These are phyloP conservation scores for Ivindomyrus marchei DNA, from an alignment of 2,113 vertebrate species.

Conservation along the genomic window DNA sequence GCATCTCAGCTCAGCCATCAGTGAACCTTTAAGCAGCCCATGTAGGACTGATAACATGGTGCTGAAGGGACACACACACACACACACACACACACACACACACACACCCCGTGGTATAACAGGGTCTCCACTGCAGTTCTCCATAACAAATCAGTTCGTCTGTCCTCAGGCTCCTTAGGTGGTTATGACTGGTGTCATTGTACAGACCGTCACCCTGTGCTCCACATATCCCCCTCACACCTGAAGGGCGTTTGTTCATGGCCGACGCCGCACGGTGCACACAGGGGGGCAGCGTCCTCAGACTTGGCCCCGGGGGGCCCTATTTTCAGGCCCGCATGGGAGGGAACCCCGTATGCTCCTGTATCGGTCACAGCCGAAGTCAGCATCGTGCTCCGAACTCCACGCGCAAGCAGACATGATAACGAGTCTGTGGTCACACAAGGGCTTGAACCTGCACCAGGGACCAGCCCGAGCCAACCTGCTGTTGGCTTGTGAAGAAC, in stretches of 20 bases:
- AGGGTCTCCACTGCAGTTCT: background rate
- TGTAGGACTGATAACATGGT: background rate
- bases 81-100: no score
- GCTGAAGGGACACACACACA: background rate
- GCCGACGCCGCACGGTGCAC: background rate
- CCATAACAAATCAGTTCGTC: background rate
- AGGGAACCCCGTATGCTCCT: background rate
- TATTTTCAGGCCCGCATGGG: background rate
- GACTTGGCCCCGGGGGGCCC: background rate
- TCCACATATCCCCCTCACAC: background rate
- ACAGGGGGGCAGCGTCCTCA: background rate
- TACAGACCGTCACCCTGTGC: background rate
- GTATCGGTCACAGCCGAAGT: background rate
- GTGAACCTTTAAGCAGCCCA: background rate
- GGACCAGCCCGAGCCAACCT: background rate
- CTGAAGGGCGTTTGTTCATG: background rate
- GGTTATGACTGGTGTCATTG: background rate
- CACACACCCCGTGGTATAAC: background rate
- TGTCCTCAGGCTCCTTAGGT: background rate
- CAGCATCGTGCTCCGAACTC: background rate
- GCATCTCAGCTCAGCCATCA: background rate
- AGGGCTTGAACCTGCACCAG: background rate
- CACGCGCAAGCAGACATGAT: background rate
- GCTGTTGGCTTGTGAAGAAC: background rate
- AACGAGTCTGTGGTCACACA: background rate